phyloP scores from a whole-genome alignment of 2,797 vertebrate species.

The Tokudaia tokunoshimensis region DNA sequence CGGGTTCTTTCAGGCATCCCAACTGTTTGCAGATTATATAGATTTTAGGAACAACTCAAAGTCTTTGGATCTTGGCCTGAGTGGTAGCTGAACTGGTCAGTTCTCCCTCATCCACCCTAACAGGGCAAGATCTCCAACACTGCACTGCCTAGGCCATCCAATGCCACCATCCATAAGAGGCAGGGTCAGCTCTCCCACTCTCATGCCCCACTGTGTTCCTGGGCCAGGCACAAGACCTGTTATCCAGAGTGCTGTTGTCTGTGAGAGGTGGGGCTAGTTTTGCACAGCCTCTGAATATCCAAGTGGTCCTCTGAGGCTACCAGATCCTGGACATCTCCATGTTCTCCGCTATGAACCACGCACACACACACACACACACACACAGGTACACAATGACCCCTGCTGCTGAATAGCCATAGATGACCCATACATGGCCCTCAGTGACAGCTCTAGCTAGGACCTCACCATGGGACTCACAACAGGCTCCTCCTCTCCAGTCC shows the following conservation, averaged over 20 bases:
- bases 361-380: too few species aligned
- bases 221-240: neutral
- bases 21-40: neutral
- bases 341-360: neutral
- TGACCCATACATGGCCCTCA: neutral
- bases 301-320: neutral
- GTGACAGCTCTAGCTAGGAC: neutral
- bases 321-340: neutral
- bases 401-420: neutral
- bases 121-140: neutral
- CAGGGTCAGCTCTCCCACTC: neutral
- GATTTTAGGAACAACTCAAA: neutral
- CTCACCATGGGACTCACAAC: neutral
- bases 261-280: neutral
- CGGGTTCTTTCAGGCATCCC: neutral
- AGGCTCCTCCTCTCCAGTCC: neutral
- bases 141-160: neutral
- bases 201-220: neutral
- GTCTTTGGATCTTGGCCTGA: neutral
- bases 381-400: neutral
- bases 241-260: neutral
- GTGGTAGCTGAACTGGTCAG: neutral
- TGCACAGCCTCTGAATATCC: neutral
- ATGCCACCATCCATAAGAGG: neutral
- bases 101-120: neutral